Base-by-base conservation (phyloP, 2,797 vertebrate species). In the Anguilla anguilla region DNA sequence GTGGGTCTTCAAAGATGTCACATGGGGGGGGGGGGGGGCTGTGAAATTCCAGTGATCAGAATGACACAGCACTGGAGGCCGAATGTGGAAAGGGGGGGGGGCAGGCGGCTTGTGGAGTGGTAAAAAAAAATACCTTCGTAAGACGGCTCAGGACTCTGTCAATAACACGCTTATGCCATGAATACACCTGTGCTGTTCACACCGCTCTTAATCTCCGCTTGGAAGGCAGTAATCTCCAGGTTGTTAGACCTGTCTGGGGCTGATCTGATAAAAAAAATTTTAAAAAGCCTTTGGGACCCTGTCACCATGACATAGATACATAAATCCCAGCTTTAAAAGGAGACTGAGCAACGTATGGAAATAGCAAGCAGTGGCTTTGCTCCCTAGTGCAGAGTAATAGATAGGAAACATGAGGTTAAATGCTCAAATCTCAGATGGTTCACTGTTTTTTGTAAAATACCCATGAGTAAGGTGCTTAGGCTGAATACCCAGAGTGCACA, bases 91-190 rank as follows among this genome's bases (percentile, higher is more conserved):
- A 10, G 64, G 22, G 2, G 2, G n/a, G 25, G n/a, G 35, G 35
- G 35, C 1, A 1, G 35, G 35, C 35, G 1, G 1, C 35, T 35
- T 35, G 35, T 35, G 35, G 35, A 35, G 57, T 13, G 57, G 57
- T 59, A 22, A n/a, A 67, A 67, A 67, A n/a, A n/a, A 61, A 13
- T 31, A 13, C 49, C 82, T 31, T 84, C 3, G 19, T 84, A 55
- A 84, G 51, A 84, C 4, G 83, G 83, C 7, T 57, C 17, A 35
- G 55, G 19, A 55, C 6, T 15, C 83, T 85, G 22, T 85, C 61
- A 64, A 64, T 85, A 85, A 64, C 84, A 61, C n/a, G 35, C 84
- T 64, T 22, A 85, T 22, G 84, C 35, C 28, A 64, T 85, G 31
- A 64, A 85, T 55, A 64, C 28, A 31, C 51, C 53, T 6, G 6